Evolutionary conservation across 2,113 vertebrate genomes (phyloP).

Genomic region (Erinaceus europaeus): DNA sequence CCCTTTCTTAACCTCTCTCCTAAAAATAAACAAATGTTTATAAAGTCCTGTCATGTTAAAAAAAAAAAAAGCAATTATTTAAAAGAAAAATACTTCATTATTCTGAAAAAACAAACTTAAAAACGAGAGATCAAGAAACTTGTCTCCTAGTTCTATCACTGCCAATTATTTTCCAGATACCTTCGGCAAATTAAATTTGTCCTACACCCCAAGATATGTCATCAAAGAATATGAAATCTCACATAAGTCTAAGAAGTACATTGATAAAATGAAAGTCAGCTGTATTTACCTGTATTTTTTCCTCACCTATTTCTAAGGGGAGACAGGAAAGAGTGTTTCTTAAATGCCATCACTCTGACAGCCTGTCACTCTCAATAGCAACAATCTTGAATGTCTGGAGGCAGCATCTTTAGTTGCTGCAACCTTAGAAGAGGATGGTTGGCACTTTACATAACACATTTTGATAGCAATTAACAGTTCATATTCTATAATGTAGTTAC

Average conservation of each 20-base stretch:
- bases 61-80: background rate
- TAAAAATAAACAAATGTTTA: background rate
- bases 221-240: background rate
- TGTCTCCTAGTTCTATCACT: too few species aligned
- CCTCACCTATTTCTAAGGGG: background rate
- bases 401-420: background rate
- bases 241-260: too few species aligned
- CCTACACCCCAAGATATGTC: background rate
- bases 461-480: slow-evolving; percentile 4
- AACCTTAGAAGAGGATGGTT: slow-evolving; percentile 1
- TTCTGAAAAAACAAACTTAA: background rate
- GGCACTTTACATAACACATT: background rate
- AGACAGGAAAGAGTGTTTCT: background rate
- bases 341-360: background rate
- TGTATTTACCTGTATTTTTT: background rate
- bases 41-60: background rate
- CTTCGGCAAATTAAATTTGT: slow-evolving; percentile 3
- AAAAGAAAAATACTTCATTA: background rate
- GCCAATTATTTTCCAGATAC: background rate
- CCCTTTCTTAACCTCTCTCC: too few species aligned
- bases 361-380: background rate
- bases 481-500: background rate
- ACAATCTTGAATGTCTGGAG: background rate
- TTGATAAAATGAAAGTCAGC: too few species aligned
- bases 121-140: too few species aligned